Evolutionary conservation across 1,140 invertebrate species (phyloP).

Genomic region (Drosophila kanapiae): DNA sequence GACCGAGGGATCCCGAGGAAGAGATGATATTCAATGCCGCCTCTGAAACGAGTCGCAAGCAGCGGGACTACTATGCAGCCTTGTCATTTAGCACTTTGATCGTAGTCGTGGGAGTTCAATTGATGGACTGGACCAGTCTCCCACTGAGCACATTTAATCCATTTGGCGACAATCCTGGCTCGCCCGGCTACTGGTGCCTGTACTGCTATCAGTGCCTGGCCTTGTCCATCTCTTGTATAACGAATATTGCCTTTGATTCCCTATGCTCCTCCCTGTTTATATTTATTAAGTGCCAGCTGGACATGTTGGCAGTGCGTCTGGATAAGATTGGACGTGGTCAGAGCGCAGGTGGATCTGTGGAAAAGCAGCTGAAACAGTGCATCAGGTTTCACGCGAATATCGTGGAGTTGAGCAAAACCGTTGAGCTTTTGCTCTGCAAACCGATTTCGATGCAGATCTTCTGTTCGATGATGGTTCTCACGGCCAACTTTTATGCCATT

Average conservation of each 20-base stretch:
- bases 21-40: constrained; percentile 14
- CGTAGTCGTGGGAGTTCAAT: constrained; percentile 28
- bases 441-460: constrained; percentile 73
- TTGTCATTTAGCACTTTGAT: constrained; percentile 48
- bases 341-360: neutral
- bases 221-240: constrained; percentile 38
- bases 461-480: constrained; percentile 71
- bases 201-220: constrained; percentile 65
- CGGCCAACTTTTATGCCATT: constrained; percentile 78
- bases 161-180: constrained; percentile 14
- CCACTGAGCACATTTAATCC: constrained; percentile 54
- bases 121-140: constrained; percentile 40
- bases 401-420: constrained; percentile 32
- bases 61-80: constrained; percentile 52
- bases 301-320: constrained; percentile 62
- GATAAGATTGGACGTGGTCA: constrained; percentile 27
- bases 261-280: constrained; percentile 69
- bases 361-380: constrained; percentile 56
- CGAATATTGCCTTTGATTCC: constrained; percentile 73
- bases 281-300: constrained; percentile 65
- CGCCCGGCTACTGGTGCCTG: constrained; percentile 23
- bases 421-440: constrained; percentile 60
- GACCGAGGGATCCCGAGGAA: constrained; percentile 34
- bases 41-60: constrained; percentile 26
- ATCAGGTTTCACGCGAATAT: constrained; percentile 54